Base-by-base conservation (phyloP, 2,888 invertebrate species). In the Dryocosmus kuriphilus region DNA sequence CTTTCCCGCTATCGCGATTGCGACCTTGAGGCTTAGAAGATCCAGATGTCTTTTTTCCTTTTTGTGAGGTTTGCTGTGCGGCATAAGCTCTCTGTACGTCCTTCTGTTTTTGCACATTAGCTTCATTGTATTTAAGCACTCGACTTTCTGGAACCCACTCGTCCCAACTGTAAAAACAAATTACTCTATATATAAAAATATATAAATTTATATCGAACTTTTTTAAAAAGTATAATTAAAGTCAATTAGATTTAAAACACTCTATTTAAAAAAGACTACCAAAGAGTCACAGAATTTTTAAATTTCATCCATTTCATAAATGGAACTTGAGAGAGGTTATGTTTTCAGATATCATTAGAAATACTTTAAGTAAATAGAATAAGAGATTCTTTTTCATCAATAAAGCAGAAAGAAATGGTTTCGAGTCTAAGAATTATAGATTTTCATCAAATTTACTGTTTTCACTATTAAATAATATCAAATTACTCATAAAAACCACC, bases 131-230 rank as follows among this genome's bases (percentile, higher is more conserved):
- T 90, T 98, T 98, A 77, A 98, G 92, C 8, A 98, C 97, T 83
- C 98, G 93, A 87, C 95, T 96, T 90, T 98, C 98, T 0, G 97
- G 97, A 7, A 98, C 98, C 98, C 96, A 97, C 90, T 97, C 97
- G 88, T 97, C 97, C 97, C 97, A 97, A 92, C 96, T 96, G 89
- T 27, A 93, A 91, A 78, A 76, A 78, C 77, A 80, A 80, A 78
- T 76, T 75, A 73, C 4, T 57, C 16, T n/a, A n/a, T n/a, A n/a
- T n/a, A n/a, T n/a, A n/a, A n/a, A n/a, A n/a, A n/a, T n/a, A n/a
- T n/a, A n/a, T 9, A 35, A 35, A 35, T 35, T 2, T 11, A 11
- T 11, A 11, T 35, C 2, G 2, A 35, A 11, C 35, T 35, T 35
- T 35, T 0, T 4, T 41, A 14, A 14, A 41, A 11, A 14, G 14